Evolutionary conservation across 2,797 vertebrate genomes (phyloP).

Genomic region (Danio kyathit): DNA sequence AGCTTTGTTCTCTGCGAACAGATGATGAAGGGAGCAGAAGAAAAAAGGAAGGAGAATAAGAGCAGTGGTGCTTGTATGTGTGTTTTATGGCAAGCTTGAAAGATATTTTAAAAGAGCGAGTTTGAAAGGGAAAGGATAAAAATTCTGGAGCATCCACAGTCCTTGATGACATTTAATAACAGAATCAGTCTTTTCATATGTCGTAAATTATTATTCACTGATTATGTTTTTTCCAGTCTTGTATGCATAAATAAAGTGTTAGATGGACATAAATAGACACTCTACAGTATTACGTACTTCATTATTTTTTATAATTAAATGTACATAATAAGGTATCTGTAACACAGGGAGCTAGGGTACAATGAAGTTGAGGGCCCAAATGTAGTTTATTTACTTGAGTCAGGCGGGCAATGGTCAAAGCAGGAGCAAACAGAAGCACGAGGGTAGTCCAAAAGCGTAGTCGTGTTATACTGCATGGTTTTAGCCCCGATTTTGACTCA

Average conservation of each 20-base stretch:
- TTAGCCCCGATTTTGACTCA: too few relatives aligned
- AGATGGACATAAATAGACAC: background rate
- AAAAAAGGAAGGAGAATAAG: constrained; percentile 7
- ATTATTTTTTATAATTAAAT: too few relatives aligned
- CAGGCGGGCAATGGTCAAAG: too few relatives aligned
- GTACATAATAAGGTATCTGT: too few relatives aligned
- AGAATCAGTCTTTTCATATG: background rate
- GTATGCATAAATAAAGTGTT: background rate
- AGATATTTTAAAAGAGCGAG: constrained; percentile 7
- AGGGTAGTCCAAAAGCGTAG: too few relatives aligned
- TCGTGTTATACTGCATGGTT: too few relatives aligned
- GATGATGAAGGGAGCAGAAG: constrained; percentile 10
- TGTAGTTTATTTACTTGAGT: too few relatives aligned
- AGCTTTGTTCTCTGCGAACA: constrained; percentile 19
- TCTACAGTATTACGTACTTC: too few relatives aligned
- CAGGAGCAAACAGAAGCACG: too few relatives aligned
- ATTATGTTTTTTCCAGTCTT: background rate
- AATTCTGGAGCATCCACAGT: constrained; percentile 26
- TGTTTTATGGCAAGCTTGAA: constrained; percentile 16
- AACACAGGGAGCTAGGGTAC: too few relatives aligned
- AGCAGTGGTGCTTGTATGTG: constrained; percentile 2
- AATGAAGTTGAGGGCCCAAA: too few relatives aligned
- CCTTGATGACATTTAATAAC: constrained; percentile 23
- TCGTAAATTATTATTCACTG: constrained; percentile 5
- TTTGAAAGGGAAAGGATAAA: constrained; percentile 10